Conservation (phyloP, 2,888 invertebrate genomes). For the Oligia fasciuncula region DNA sequence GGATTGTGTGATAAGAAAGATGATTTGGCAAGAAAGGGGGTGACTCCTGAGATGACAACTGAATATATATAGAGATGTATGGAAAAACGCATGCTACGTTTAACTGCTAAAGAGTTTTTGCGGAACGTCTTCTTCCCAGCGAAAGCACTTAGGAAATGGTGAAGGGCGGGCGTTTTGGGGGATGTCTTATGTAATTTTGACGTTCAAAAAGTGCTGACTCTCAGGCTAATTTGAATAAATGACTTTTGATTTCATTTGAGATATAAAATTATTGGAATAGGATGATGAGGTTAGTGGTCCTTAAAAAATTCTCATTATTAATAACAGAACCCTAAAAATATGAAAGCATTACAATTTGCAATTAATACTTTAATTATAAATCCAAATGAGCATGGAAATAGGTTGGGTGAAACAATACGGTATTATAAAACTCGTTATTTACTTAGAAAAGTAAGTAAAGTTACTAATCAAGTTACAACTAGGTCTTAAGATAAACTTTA, state of each 20-base stretch:
- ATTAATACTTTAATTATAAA: conserved; percentile 50
- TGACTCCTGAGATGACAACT: too few species aligned
- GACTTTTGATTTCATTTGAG: not conserved
- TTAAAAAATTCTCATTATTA: not conserved
- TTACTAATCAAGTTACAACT: conserved; percentile 15
- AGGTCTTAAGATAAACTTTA: conserved; percentile 46
- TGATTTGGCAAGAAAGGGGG: not conserved
- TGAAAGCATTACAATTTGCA: conserved; percentile 18
- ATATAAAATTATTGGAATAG: not conserved
- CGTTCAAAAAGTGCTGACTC: not conserved
- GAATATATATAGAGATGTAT: not conserved
- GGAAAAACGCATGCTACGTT: too few species aligned
- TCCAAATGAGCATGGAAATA: conserved; percentile 45
- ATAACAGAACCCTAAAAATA: conserved; percentile 30
- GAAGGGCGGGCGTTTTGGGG: not conserved
- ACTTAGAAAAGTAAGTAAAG: conserved; percentile 16
- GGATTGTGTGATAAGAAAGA: not conserved
- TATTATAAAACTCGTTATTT: conserved; percentile 42
- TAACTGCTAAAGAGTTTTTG: not conserved
- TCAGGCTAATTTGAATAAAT: not conserved
- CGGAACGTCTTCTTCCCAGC: not conserved
- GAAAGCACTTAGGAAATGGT: not conserved
- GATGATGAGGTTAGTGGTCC: too few species aligned
- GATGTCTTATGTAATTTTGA: not conserved
- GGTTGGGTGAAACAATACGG: conserved; percentile 44